Conservation (phyloP, 2,113 vertebrate genomes). For the Halichoerus grypus region DNA sequence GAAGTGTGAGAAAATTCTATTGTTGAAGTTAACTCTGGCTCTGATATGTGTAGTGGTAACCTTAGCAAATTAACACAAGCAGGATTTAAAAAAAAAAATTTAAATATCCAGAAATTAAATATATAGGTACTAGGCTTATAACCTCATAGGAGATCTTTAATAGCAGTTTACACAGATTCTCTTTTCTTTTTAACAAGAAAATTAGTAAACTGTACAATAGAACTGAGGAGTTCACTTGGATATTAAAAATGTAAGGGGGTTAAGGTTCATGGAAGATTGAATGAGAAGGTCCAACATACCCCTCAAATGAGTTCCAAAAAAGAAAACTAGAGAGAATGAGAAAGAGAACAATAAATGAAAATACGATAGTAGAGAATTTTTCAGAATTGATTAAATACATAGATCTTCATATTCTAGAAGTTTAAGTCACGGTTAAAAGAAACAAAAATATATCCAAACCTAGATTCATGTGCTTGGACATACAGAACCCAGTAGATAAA, state of each 20-base stretch:
- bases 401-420: neutral
- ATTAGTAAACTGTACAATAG: neutral
- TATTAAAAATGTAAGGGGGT: neutral
- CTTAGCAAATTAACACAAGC: neutral
- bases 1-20: neutral
- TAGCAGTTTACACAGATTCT: neutral
- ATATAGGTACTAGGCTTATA: neutral
- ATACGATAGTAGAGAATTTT: neutral
- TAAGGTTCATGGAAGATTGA: neutral
- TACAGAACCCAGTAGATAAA: neutral
- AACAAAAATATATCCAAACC: neutral
- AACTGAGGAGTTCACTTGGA: neutral
- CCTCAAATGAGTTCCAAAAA: neutral
- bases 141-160: neutral
- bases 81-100: neutral
- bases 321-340: neutral
- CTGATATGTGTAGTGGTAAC: neutral
- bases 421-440: neutral
- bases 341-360: neutral
- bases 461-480: neutral
- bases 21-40: neutral
- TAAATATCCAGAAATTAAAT: neutral
- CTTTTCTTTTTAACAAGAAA: neutral
- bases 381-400: neutral
- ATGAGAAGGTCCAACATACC: neutral